Evolutionary conservation across 2,797 vertebrate species (phyloP), one percentile per base, ranked within the genome.

Genomic region (Scolopax bukidnonensis): DNA sequence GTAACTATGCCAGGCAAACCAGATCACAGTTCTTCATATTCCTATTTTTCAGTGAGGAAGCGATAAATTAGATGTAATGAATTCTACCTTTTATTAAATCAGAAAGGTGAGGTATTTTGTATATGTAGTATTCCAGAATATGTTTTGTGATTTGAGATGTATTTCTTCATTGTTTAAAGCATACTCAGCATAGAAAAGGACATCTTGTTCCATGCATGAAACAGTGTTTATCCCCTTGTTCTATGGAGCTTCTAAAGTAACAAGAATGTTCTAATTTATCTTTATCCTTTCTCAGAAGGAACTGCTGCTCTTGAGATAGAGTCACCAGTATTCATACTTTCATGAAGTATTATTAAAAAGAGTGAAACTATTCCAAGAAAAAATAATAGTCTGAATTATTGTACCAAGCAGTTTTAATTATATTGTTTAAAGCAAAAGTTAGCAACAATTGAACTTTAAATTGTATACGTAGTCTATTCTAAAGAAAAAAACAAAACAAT

Each of bases 81-180:
- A 30, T 36, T 65, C 0, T 3, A 84, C 15, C 9, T 5, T 64
- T 88, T 36, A 40, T 38, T 64, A 48, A 70, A 36, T 64, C 8
- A 69, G 43, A 74, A 43, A 81, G 33, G 32, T 50, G 33, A 79
- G 17, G 8, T 54, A 87, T 91, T 96, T 95, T 79, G 56, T 25
- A 87, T 74, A 91, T 53, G 32, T 90, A 81, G 28, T 30, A 63
- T 96, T 96, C 96, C 50, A 88, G 70, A 95, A 70, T 71, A 75
- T 61, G 27, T 30, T 79, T 87, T 63, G 61, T 95, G 43, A 87
- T 96, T 91, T 60, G 12, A 60, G 17, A 91, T 38, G 9, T 59
- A 70, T 9, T 76, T 82, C 16, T 54, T 59, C 48, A 40, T 73
- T 54, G 11, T 23, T 12, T 73, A 27, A 69, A 71, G 32, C 40